phyloP scores from a whole-genome alignment of 2,888 invertebrate species.

The Odontocolon sp. region DNA sequence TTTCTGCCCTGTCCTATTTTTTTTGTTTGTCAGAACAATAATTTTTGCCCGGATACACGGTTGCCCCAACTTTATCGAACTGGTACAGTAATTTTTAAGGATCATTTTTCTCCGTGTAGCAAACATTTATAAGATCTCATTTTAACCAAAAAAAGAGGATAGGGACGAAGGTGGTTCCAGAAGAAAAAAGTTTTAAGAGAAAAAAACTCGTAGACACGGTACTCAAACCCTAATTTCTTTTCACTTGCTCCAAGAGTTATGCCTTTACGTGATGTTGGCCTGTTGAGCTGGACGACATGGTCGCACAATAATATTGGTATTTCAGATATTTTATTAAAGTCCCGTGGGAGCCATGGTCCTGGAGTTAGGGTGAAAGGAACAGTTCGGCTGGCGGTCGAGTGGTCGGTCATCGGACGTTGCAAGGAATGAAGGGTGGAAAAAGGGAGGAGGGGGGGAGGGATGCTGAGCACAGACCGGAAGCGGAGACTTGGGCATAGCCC shows the following conservation, averaged over 20 bases:
- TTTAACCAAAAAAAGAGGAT: not conserved
- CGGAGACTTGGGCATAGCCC: slow-evolving; percentile 14
- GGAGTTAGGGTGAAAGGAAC: slow-evolving; percentile 51
- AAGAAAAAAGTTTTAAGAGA: not conserved
- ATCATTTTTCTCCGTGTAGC: too few species aligned
- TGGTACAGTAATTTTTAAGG: too few species aligned
- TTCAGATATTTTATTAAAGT: slow-evolving; percentile 79
- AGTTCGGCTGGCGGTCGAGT: slow-evolving; percentile 37
- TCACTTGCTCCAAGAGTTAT: slow-evolving; percentile 17
- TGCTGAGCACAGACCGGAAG: slow-evolving; percentile 46
- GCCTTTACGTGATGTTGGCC: not conserved
- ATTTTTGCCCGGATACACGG: too few species aligned
- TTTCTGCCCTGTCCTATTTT: too few species aligned
- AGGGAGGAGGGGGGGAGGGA: slow-evolving; percentile 54
- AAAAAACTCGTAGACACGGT: slow-evolving; percentile 9
- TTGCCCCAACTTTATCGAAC: too few species aligned
- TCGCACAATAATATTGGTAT: slow-evolving; percentile 76
- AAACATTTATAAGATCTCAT: not conserved
- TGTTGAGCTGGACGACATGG: slow-evolving; percentile 2
- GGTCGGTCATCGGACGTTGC: slow-evolving; percentile 49
- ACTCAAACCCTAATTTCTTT: slow-evolving; percentile 38
- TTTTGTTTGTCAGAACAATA: too few species aligned
- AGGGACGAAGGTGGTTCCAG: too few species aligned
- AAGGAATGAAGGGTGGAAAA: too few species aligned
- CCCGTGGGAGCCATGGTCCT: slow-evolving; percentile 69